Evolutionary conservation across 1,140 invertebrate species (phyloP).

Genomic region (Oryzaephilus surinamensis): DNA sequence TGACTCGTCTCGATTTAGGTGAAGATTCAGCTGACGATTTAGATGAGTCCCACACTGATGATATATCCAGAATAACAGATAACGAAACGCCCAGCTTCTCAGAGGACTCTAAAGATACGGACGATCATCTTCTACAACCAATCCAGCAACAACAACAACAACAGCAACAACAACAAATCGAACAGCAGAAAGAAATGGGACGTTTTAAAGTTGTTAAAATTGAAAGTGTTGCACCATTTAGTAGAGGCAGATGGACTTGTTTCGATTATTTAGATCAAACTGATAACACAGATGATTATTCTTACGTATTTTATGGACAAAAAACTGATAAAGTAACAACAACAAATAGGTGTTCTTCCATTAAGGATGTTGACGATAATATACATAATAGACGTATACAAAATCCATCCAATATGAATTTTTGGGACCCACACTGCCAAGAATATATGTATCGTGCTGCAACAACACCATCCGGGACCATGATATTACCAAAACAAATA

Average conservation of each 20-base stretch:
- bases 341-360: neutral
- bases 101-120: constrained; percentile 38
- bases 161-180: neutral
- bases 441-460: no score
- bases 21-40: constrained; percentile 88
- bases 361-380: neutral
- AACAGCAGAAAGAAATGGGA: neutral
- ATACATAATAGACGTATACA: neutral
- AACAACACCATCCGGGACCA: constrained; percentile 5
- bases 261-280: constrained; percentile 86
- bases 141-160: neutral
- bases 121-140: constrained; percentile 8
- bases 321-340: neutral
- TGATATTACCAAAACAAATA: no score
- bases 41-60: constrained; percentile 86
- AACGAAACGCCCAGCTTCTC: constrained; percentile 77
- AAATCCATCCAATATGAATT: no score
- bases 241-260: constrained; percentile 87
- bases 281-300: neutral
- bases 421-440: no score
- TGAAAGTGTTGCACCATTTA: constrained; percentile 71
- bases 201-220: constrained; percentile 95
- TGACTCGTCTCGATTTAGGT: constrained; percentile 60
- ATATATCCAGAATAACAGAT: constrained; percentile 71
- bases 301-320: neutral